A percentile compares a stretch with the other conserved stretches of the same genome.
These are phyloP conservation scores for Meteorus sp. DNA, from an alignment of 1,140 invertebrate genomes.

Conservation along the genomic window DNA sequence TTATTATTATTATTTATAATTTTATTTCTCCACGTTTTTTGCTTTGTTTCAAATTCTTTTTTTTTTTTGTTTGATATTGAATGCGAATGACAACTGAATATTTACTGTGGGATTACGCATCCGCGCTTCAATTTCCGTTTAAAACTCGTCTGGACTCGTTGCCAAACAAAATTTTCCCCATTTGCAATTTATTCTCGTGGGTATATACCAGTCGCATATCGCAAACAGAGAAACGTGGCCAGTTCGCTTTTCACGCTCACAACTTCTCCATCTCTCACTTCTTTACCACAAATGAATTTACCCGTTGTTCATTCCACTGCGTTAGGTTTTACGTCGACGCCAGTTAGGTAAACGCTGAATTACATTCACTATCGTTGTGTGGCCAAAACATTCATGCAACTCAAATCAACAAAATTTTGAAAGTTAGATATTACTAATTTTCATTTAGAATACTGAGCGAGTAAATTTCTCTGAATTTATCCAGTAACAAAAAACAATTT, in stretches of 20 bases:
- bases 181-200: neutral
- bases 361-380: no score
- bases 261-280: constrained; percentile 15
- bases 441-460: no score
- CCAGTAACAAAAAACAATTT: no score
- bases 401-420: no score
- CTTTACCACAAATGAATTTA: neutral
- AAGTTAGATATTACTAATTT: no score
- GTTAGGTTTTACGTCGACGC: constrained; percentile 1
- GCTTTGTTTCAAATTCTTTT: neutral
- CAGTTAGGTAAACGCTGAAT: no score
- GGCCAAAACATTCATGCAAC: no score
- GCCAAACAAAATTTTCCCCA: constrained; percentile 9
- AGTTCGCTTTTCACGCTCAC: neutral
- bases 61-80: neutral
- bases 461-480: no score
- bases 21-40: no score
- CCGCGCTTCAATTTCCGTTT: constrained; percentile 9
- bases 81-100: neutral
- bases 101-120: neutral
- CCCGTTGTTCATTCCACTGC: constrained; percentile 4
- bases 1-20: no score
- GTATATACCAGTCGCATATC: neutral
- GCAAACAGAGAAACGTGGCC: neutral
- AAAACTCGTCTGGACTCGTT: constrained; percentile 10